Percentiles rank a stretch among this genome's conserved stretches.
Evolutionary conservation across 2,113 vertebrate genomes (phyloP).

Genomic region (Melanotaenia duboulayi): DNA sequence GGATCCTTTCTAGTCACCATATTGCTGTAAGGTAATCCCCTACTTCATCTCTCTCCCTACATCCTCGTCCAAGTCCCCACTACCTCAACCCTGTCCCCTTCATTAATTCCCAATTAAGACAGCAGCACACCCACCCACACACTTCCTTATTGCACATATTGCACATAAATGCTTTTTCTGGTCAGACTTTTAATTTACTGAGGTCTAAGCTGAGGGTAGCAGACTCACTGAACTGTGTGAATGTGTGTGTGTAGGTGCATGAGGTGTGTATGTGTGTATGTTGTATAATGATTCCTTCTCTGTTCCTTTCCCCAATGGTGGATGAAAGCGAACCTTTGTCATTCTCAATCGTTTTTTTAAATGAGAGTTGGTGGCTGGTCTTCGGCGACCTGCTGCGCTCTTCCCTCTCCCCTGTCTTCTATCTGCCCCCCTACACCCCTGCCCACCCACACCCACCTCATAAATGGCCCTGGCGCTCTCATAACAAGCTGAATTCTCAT

Average conservation of each 20-base stretch:
- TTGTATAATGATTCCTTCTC: conserved; percentile 74
- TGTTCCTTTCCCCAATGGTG: conserved; percentile 55
- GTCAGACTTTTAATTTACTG: conserved; percentile 74
- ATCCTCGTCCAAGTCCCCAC: conserved; percentile 15
- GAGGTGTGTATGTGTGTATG: conserved; percentile 41
- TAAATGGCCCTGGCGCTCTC: conserved; percentile 57
- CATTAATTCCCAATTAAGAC: conserved; percentile 83
- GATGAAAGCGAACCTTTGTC: conserved; percentile 80
- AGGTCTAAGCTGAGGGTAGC: conserved; percentile 72
- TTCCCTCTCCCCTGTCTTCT: conserved; percentile 58
- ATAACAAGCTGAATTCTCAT: conserved; percentile 74
- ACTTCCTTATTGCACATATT: conserved; percentile 68
- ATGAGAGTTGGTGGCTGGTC: conserved; percentile 68
- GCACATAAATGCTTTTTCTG: conserved; percentile 72
- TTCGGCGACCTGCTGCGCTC: conserved; percentile 75
- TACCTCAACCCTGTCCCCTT: conserved; percentile 60
- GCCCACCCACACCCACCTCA: conserved; percentile 54
- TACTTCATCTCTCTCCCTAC: conserved; percentile 15
- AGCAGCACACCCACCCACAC: conserved; percentile 67
- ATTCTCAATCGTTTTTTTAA: conserved; percentile 72
- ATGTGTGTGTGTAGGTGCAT: conserved; percentile 21
- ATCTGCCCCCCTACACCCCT: conserved; percentile 47
- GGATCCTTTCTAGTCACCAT: conserved; percentile 68
- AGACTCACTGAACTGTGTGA: conserved; percentile 61
- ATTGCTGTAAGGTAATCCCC: conserved; percentile 66